Base-by-base conservation (phyloP, 2,113 vertebrate species). In the Vulpes lagopus region DNA sequence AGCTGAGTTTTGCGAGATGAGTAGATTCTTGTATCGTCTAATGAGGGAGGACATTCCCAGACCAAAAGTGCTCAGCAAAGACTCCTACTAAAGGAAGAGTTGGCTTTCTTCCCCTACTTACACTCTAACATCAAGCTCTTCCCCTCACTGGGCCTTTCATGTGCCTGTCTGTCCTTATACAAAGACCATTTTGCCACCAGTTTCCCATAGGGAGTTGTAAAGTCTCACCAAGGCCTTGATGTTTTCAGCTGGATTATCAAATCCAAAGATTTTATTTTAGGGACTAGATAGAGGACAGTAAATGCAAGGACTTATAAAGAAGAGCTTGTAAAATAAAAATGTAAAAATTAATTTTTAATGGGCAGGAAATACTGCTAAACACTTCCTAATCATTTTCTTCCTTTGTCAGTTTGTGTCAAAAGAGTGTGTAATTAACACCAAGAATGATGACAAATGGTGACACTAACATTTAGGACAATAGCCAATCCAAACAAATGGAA, bases 121-220 rank as follows among this genome's bases (percentile, higher is more conserved):
- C n/a, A 60, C 43, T 43, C 43, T 57, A 57, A 80, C 22, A 71
- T 53, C 16, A 38, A 82, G 32, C 10, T 30, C 17, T 20, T 25
- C 53, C 0, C 15, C 5, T 1, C 23, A 32, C 32, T 0, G 30
- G 23, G 27, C 16, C 57, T 74, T 3, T 49, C 17, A 19, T 30
- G 9, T 15, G 30, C 49, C 8, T n/a, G 17, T 65, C 2, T 60
- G 62, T 38, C 11, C 49, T 74, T 23, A 8, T 12, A 10, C 14
- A 17, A 80, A 86, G 17, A 60, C 27, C 8, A 7, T 80, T 65
- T 22, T 51, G 32, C 38, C 32, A 57, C 27, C 0, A 49, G 30
- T 51, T 94, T 94, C 55, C 64, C 43, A 84, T 8, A 80, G 16
- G 62, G 11, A 8, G 7, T 59, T 43, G n/a, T 59, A 14, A 92